Base-by-base conservation (phyloP, 2,113 vertebrate species). In the Parotia lawesii region DNA sequence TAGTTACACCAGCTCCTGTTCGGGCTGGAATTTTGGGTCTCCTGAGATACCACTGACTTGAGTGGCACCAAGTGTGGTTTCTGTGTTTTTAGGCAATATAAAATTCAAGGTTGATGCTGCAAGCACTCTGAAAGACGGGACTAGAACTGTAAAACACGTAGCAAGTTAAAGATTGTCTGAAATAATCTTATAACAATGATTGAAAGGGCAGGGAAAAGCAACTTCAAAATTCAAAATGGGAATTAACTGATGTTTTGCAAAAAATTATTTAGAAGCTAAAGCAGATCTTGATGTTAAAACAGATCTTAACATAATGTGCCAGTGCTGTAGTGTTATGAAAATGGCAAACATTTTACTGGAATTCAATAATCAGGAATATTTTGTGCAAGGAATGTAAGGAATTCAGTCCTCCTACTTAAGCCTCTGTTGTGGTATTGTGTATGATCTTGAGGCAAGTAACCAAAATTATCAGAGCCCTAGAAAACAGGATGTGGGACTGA, bases 331-430 rank as follows among this genome's bases (percentile, higher is more conserved):
- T 51, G 21, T 81, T 81, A 47, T 2, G 24, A 45, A 91, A 91
- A 75, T 61, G 58, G 44, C 16, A 51, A 54, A 58, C 14, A 22
- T 86, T 90, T 62, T 60, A 37, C 51, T 89, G 73, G 69, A 48
- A 51, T 84, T 51, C 53, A 66, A 9, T 72, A 54, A 67, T 67
- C 56, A 77, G 61, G 72, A 80, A 54, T 89, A 64, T 70, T 91
- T 74, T 58, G 37, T 74, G 48, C 29, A 51, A 84, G 70, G 66
- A 92, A 91, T 87, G 82, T 56, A 48, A 65, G 80, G 69, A 91
- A 90, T 87, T 96, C 17, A 71, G 0, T 89, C 87, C 48, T 96
- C 61, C 81, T 61, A 78, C 91, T 84, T 58, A 48, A 76, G 50
- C 20, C 28, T 83, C 42, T 88, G 40, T 35, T 79, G 75, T 19